These are phyloP conservation scores for Epirrhoe alternata DNA, from an alignment of 2,888 invertebrate species.

Conservation along the genomic window DNA sequence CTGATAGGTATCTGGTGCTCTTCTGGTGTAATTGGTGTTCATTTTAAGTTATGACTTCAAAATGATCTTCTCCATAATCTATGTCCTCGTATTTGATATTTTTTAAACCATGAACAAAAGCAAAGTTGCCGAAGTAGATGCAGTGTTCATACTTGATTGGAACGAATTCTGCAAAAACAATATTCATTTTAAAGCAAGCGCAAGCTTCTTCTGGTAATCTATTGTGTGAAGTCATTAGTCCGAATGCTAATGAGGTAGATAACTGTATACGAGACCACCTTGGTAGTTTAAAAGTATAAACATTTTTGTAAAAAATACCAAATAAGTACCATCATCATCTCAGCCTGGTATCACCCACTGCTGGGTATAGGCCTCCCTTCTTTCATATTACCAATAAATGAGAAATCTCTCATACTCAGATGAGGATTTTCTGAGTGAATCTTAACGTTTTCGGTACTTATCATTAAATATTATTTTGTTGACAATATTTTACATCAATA, in stretches of 20 bases:
- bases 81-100: constrained; percentile 67
- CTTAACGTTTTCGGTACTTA: no score
- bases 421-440: no score
- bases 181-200: not conserved
- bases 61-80: constrained; percentile 70
- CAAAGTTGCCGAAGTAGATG: constrained; percentile 75
- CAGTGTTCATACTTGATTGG: constrained; percentile 69
- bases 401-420: no score
- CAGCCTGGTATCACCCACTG: no score
- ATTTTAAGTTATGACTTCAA: constrained; percentile 60
- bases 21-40: constrained; percentile 64
- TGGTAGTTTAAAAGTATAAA: not conserved
- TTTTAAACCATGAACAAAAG: constrained; percentile 73
- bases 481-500: no score
- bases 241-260: constrained; percentile 18
- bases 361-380: no score
- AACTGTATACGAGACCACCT: constrained; percentile 21
- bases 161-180: constrained; percentile 55
- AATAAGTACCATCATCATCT: no score
- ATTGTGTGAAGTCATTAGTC: constrained; percentile 21
- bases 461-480: no score
- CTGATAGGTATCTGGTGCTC: constrained; percentile 10
- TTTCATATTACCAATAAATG: no score
- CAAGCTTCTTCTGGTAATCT: constrained; percentile 8
- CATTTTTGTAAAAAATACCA: not conserved